Conservation (phyloP, 2,888 invertebrate genomes). For the Pimpla rufipes region DNA sequence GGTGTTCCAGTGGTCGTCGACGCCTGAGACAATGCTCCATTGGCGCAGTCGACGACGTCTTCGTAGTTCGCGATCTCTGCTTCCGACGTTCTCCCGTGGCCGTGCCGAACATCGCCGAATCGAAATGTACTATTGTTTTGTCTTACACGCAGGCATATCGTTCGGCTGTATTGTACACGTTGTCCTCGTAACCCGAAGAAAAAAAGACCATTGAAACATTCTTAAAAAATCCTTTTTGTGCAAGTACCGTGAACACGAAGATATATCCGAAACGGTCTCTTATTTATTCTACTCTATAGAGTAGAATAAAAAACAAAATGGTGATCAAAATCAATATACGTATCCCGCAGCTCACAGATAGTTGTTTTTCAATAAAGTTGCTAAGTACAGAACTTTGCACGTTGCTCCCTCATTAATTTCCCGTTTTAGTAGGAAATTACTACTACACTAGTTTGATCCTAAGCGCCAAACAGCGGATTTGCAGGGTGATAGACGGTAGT, state of each 20-base stretch:
- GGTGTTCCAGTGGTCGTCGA: constrained; percentile 64
- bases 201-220: not conserved
- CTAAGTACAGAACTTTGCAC: too few relatives aligned
- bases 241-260: not conserved
- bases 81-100: constrained; percentile 41
- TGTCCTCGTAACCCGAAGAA: constrained; percentile 6
- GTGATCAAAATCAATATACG: too few relatives aligned
- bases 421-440: too few relatives aligned
- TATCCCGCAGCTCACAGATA: too few relatives aligned
- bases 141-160: constrained; percentile 16
- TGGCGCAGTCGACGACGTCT: constrained; percentile 43
- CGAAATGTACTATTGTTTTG: constrained; percentile 50
- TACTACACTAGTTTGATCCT: too few relatives aligned
- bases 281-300: not conserved
- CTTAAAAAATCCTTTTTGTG: not conserved
- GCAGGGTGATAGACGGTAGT: too few relatives aligned
- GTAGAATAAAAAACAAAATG: too few relatives aligned
- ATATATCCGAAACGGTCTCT: not conserved
- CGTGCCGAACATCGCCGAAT: constrained; percentile 11
- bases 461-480: too few relatives aligned
- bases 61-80: constrained; percentile 56
- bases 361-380: not conserved
- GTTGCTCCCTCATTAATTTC: not conserved
- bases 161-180: constrained; percentile 16
- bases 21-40: constrained; percentile 68